A percentile compares a stretch with the other conserved stretches of the same genome.
Evolutionary conservation across 2,888 invertebrate genomes (phyloP).

Genomic region (Tetranychus truncatus): DNA sequence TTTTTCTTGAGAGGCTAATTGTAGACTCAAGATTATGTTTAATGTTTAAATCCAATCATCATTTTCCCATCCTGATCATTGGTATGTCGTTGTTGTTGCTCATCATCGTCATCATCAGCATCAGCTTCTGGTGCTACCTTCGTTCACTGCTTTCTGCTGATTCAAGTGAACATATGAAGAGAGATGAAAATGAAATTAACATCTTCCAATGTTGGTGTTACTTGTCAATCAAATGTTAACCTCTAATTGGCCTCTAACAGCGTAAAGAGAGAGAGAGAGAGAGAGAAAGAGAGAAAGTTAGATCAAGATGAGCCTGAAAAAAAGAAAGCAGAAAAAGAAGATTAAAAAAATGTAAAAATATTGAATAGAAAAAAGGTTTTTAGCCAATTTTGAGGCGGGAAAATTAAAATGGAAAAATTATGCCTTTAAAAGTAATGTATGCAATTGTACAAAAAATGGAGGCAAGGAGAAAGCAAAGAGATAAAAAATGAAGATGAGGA

Average conservation of each 20-base stretch:
- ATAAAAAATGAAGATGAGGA: background rate
- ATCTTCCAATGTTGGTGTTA: background rate
- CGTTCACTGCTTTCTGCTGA: background rate
- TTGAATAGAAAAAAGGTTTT: background rate
- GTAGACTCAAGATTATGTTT: background rate
- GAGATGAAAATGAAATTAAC: slow-evolving; percentile 1
- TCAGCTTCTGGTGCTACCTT: background rate
- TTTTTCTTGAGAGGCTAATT: background rate
- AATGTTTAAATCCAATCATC: background rate
- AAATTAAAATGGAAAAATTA: background rate
- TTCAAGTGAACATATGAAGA: background rate
- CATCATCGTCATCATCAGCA: background rate
- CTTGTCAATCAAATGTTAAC: background rate
- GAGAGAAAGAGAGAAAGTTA: slow-evolving; percentile 5
- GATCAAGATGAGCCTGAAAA: background rate
- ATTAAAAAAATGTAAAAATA: background rate
- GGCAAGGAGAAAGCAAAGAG: slow-evolving; percentile 6
- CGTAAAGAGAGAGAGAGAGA: slow-evolving; percentile 8
- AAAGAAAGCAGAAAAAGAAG: background rate
- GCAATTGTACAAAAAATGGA: background rate
- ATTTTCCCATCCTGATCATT: background rate
- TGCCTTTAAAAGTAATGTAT: background rate
- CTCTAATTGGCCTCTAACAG: slow-evolving; percentile 1
- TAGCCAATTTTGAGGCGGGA: background rate
- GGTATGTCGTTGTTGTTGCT: background rate